These are phyloP conservation scores for Asbolus verrucosus DNA, from an alignment of 1,140 invertebrate species.

Conservation along the genomic window DNA sequence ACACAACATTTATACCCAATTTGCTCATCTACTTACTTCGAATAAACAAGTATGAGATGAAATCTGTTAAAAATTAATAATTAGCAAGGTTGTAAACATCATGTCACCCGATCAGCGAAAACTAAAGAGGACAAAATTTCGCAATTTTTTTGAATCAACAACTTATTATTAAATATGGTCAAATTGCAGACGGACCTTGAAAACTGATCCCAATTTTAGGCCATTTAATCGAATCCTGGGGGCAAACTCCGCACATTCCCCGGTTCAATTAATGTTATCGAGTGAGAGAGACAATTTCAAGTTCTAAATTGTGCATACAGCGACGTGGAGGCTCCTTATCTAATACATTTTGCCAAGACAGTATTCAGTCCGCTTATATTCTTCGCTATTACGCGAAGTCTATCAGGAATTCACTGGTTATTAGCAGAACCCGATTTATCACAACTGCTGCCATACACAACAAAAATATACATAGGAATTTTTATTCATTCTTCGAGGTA, in stretches of 20 bases:
- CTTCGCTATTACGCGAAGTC: no score
- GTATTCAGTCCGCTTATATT: no score
- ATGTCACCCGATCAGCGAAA: no score
- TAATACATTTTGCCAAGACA: no score
- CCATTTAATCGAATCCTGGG: neutral
- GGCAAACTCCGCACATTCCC: neutral
- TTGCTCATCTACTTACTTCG: neutral
- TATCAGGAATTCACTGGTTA: no score
- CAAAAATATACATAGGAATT: no score
- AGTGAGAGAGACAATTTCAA: neutral
- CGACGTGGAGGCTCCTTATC: no score
- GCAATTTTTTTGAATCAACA: neutral
- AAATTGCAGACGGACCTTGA: neutral
- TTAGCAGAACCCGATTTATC: no score
- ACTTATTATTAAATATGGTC: constrained; percentile 3
- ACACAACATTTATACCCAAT: constrained; percentile 23
- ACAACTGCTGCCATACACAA: no score
- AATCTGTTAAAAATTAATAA: neutral
- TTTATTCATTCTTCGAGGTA: no score
- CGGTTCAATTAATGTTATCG: neutral
- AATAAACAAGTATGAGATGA: neutral
- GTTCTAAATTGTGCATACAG: no score
- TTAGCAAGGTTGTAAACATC: neutral
- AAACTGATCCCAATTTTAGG: neutral
- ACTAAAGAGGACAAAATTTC: constrained; percentile 5